Evolutionary conservation across 2,888 invertebrate genomes (phyloP), one percentile per base, ranked within the genome.

Genomic region (Ariolimax columbianus): DNA sequence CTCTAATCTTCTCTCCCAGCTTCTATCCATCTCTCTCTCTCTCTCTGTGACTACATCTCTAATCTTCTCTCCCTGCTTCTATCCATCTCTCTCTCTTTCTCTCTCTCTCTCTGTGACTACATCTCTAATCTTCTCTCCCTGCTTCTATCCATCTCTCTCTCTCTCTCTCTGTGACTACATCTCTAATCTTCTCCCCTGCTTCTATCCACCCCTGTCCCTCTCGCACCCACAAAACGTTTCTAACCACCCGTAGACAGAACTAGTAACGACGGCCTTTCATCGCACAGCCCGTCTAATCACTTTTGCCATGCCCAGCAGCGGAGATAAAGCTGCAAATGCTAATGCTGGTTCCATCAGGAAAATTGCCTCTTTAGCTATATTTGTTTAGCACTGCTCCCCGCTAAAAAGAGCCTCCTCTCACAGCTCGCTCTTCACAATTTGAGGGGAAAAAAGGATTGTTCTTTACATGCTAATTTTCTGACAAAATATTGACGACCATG

Each of bases 341-440:
- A 83, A 77, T 83, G 66, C 59, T 23, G 36, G 63, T 36, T 77
- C 77, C 77, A 77, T 83, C 77, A 77, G 51, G 68, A 68, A 83
- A 83, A 83, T 83, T 83, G 77, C 77, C 83, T 77, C 83, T 77
- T 83, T 83, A 68, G 83, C 77, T 66, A 77, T 83, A 77, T 83
- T 83, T 83, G 77, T 38, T 83, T 68, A 68, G 77, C 30, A 14
- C 66, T 83, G 47, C 38, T 38, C 77, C 7, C 51, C 47, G 51
- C 51, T 51, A 19, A 75, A 75, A 75, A 70, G 47, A 55, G 51
- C 36, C 43, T 75, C 82, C 55, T 82, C 82, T 38, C 75, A 59
- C 63, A 43, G 63, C 33, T 72, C 63, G 55, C 40, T 59, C 30
- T 63, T 51, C 55, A 38, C 73, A 26, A 73, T 82, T 36, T 51